Base-by-base conservation (phyloP, 2,888 invertebrate genomes). In the Zygothrica quintamaculata region DNA sequence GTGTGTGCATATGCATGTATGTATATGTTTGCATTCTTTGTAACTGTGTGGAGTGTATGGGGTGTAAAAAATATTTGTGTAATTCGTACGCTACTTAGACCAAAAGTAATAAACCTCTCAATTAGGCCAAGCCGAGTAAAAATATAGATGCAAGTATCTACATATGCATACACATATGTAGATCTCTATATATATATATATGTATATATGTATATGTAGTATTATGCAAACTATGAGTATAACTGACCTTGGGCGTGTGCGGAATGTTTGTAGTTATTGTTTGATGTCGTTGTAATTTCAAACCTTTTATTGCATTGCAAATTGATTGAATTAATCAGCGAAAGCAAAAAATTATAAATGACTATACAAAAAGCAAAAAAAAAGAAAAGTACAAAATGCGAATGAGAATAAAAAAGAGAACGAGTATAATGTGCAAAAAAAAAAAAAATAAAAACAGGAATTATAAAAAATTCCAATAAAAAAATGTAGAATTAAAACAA, bases 291-390 rank as follows among this genome's bases (percentile, higher is more conserved):
- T 5, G 18, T 22, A 22, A 22, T 22, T 22, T 29, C 37, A 34
- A 52, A 76, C 80, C 80, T 78, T 84, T 78, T 66, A 76, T 79
- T 76, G 77, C 36, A 40, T 16, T 43, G 56, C 59, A 43, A 66
- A 68, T 78, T 79, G 67, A 84, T 79, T 84, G 43, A 82, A 62
- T 75, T 62, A 67, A 79, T 84, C 39, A 74, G 34, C 40, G 47
- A 43, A 51, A 52, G 42, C 16, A 34, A 51, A 51, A 47, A 34
- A 65, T 26, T 42, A 29, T 8, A 7, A 16, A 25, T 29, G 29
- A 15, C 1, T 26, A 33, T 15, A 31, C 26, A 34, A 34, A n/a
- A n/a, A n/a, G n/a, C n/a, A n/a, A n/a, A n/a, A n/a, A n/a, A n/a
- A n/a, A n/a, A n/a, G n/a, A n/a, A n/a, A n/a, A n/a, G n/a, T n/a